A percentile compares a stretch with the other conserved stretches of the same genome.
phyloP scores from a whole-genome alignment of 2,888 invertebrate species.

The Acheta domesticus region DNA sequence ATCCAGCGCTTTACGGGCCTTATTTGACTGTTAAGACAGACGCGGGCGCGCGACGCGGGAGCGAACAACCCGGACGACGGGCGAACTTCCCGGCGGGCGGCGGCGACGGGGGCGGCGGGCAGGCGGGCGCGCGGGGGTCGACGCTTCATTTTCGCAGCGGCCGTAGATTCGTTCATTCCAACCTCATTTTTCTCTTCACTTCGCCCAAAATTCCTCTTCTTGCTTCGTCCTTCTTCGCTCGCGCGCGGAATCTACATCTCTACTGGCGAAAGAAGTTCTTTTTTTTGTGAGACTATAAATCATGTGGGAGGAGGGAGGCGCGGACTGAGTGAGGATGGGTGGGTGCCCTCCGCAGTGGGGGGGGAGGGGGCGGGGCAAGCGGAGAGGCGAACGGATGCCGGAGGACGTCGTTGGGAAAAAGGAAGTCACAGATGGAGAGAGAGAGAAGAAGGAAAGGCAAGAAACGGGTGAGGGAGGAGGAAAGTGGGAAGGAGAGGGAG shows the following conservation, averaged over 20 bases:
- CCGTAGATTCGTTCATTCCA: conserved; percentile 30
- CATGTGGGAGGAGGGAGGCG: not conserved
- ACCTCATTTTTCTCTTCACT: conserved; percentile 35
- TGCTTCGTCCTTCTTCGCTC: conserved; percentile 21
- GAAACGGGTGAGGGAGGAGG: no score
- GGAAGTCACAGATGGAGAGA: not conserved
- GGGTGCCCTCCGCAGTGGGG: not conserved
- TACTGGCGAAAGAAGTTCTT: conserved; percentile 9
- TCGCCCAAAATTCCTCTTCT: conserved; percentile 32
- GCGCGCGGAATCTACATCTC: conserved; percentile 18
- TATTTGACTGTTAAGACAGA: not conserved
- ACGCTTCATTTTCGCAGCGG: conserved; percentile 18
- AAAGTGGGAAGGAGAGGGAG: no score
- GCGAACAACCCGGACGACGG: not conserved
- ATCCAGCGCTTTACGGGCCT: no score
- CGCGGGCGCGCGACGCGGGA: no score
- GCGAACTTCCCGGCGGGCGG: not conserved
- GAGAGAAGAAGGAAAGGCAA: not conserved
- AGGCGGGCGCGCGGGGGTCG: not conserved
- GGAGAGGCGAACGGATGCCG: not conserved
- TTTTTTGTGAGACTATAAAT: conserved; percentile 3
- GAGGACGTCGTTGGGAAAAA: not conserved
- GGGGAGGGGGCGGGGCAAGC: not conserved
- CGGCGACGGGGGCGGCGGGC: not conserved
- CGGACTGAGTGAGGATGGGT: not conserved